Conservation (phyloP, 2,888 invertebrate species). For the Sipunculus nudus region DNA sequence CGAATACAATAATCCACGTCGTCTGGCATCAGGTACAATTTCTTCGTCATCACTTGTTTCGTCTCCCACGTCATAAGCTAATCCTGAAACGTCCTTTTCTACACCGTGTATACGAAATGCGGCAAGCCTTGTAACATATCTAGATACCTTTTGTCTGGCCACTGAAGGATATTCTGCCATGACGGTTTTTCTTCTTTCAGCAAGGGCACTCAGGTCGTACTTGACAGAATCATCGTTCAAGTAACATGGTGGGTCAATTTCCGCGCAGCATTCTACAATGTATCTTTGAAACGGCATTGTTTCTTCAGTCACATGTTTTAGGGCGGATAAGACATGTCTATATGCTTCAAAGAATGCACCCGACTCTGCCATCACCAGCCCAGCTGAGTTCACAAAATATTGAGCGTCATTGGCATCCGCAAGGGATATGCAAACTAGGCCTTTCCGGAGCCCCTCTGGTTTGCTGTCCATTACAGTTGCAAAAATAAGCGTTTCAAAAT, state of each 20-base stretch:
- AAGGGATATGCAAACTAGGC: slow-evolving; percentile 54
- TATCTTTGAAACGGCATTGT: slow-evolving; percentile 77
- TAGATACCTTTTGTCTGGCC: too few relatives aligned
- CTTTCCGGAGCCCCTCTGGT: slow-evolving; percentile 30
- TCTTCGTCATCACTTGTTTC: too few relatives aligned
- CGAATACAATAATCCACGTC: too few relatives aligned
- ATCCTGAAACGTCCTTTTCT: too few relatives aligned
- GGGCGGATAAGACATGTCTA: slow-evolving; percentile 75
- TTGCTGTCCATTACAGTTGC: slow-evolving; percentile 76
- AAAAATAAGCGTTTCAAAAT: slow-evolving; percentile 76
- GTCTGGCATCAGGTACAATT: too few relatives aligned
- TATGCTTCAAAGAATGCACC: slow-evolving; percentile 83
- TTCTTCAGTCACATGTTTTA: slow-evolving; percentile 70
- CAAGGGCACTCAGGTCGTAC: too few relatives aligned
- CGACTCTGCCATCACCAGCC: slow-evolving; percentile 74
- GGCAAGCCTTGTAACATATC: too few relatives aligned
- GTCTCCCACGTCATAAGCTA: too few relatives aligned
- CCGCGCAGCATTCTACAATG: slow-evolving; percentile 43
- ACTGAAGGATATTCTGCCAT: too few relatives aligned
- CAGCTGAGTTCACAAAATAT: background rate
- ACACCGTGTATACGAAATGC: too few relatives aligned
- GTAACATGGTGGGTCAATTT: background rate
- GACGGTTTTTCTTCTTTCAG: too few relatives aligned
- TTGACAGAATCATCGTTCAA: background rate
- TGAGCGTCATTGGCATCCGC: background rate